These are phyloP conservation scores for Pecten maximus DNA, from an alignment of 2,888 invertebrate species.

Conservation along the genomic window DNA sequence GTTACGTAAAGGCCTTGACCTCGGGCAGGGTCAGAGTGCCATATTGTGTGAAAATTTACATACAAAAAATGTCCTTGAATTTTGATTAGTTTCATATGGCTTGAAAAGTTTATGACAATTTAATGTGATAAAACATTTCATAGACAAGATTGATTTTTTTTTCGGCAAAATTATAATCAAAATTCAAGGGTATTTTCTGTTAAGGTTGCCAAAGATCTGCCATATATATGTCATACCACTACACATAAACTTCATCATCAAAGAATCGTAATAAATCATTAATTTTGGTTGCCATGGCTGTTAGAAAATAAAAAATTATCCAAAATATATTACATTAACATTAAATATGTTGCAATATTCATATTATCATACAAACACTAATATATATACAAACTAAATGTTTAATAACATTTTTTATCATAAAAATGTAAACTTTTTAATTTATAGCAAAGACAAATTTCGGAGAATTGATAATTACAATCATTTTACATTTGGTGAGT, in stretches of 20 bases:
- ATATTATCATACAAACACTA: neutral
- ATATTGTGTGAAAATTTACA: conserved; percentile 22
- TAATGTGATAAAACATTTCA: neutral
- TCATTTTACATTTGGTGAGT: neutral
- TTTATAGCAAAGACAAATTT: neutral
- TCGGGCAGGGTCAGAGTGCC: conserved; percentile 9
- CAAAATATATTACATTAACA: neutral
- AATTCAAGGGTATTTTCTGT: conserved; percentile 15
- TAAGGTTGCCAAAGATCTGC: neutral
- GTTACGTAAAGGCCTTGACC: neutral
- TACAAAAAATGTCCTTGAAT: conserved; percentile 1
- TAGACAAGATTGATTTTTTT: neutral
- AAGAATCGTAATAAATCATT: neutral
- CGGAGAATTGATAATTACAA: neutral
- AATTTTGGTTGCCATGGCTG: neutral
- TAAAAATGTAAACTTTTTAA: conserved; percentile 1
- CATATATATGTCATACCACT: neutral
- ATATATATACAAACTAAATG: neutral
- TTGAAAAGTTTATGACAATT: neutral
- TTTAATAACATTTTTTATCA: neutral
- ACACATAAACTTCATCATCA: neutral
- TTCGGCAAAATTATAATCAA: neutral
- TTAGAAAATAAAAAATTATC: neutral
- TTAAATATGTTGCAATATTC: conserved; percentile 23
- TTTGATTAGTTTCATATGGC: neutral